phyloP scores from a whole-genome alignment of 2,113 vertebrate species.

The Panurus biarmicus region DNA sequence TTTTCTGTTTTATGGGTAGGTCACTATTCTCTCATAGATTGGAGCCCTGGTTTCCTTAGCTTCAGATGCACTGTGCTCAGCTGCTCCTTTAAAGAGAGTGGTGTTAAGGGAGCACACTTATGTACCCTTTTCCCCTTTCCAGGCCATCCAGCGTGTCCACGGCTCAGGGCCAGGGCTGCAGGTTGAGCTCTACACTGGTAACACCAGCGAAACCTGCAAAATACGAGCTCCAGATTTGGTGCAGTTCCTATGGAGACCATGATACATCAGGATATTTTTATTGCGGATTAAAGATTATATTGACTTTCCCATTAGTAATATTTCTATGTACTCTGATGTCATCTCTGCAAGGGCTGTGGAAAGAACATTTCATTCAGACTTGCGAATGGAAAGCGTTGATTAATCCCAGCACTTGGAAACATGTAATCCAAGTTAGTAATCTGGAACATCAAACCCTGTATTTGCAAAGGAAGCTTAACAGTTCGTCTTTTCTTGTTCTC shows the following conservation, averaged over 20 bases:
- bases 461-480: conserved; percentile 36
- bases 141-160: not conserved
- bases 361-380: conserved; percentile 18
- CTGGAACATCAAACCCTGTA: not conserved
- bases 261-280: not conserved
- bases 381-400: not conserved
- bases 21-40: not conserved
- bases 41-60: not conserved
- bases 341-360: not conserved
- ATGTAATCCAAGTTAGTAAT: conserved; percentile 26
- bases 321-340: not conserved
- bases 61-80: not conserved
- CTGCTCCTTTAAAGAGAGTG: not conserved
- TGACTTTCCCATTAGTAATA: not conserved
- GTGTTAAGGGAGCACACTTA: not conserved
- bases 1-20: not conserved
- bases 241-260: not conserved
- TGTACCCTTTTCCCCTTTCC: not conserved
- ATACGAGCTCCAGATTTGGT: not conserved
- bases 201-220: not conserved
- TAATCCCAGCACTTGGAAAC: not conserved
- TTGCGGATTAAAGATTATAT: not conserved
- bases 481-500: conserved; percentile 23
- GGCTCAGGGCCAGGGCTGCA: not conserved
- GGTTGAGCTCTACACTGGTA: not conserved